Conservation (phyloP, 1,140 invertebrate species). For the Drosophila nigromelanica region DNA sequence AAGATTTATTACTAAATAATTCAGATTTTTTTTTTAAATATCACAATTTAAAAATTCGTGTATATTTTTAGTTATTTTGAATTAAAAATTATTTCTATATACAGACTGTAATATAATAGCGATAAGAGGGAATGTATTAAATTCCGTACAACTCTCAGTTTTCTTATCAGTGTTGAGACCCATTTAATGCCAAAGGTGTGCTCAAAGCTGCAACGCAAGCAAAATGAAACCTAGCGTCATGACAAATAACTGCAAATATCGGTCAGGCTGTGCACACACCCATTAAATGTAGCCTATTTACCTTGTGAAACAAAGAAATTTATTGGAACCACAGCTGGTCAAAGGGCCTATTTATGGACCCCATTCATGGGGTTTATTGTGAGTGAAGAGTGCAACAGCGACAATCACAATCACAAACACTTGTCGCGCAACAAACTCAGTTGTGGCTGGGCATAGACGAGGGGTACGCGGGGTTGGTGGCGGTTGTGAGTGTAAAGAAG, state of each 20-base stretch:
- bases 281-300: slow-evolving; percentile 4
- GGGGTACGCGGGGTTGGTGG: too few species aligned
- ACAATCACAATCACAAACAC: slow-evolving; percentile 9
- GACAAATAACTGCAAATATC: slow-evolving; percentile 19
- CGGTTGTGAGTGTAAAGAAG: neutral
- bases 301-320: slow-evolving; percentile 30
- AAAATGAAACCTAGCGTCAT: neutral
- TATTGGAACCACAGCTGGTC: slow-evolving; percentile 32
- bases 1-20: too few species aligned
- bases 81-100: too few species aligned
- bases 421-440: slow-evolving; percentile 12
- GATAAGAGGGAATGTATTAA: too few species aligned
- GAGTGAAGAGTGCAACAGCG: neutral
- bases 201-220: slow-evolving; percentile 15
- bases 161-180: slow-evolving; percentile 24
- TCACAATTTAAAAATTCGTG: too few species aligned
- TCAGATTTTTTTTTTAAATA: too few species aligned
- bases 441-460: neutral
- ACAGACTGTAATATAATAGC: too few species aligned
- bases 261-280: slow-evolving; percentile 12
- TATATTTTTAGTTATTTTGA: too few species aligned
- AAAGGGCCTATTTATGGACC: slow-evolving; percentile 12
- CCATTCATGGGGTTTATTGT: neutral
- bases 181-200: slow-evolving; percentile 12
- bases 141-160: neutral